A percentile compares a stretch with the other conserved stretches of the same genome.
Evolutionary conservation across 1,140 invertebrate species (phyloP).

Genomic region (Halotydeus destructor): DNA sequence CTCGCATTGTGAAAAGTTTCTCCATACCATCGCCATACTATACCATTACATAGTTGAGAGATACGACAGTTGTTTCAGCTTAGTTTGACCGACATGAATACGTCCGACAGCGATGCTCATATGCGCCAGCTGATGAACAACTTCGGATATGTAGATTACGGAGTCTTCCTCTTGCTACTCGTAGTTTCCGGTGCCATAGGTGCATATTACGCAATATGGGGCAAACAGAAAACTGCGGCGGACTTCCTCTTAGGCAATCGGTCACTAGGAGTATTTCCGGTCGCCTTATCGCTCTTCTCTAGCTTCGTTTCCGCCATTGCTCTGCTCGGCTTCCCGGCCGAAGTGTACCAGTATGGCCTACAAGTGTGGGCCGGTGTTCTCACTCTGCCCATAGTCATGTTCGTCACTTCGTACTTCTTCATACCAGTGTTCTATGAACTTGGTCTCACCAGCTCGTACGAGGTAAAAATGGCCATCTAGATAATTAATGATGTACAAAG

Average conservation of each 20-base stretch:
- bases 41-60: too few relatives aligned
- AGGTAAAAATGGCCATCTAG: too few relatives aligned
- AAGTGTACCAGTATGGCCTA: conserved; percentile 59
- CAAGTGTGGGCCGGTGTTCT: conserved; percentile 32
- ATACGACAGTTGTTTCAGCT: too few relatives aligned
- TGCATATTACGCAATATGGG: conserved; percentile 7
- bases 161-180: conserved; percentile 6
- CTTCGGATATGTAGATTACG: too few relatives aligned
- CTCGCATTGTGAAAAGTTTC: too few relatives aligned
- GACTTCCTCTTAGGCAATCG: conserved; percentile 9
- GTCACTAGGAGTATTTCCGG: conserved; percentile 9
- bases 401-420: conserved; percentile 56
- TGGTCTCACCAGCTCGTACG: conserved; percentile 62
- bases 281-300: conserved; percentile 9
- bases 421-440: conserved; percentile 73
- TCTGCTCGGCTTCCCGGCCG: conserved; percentile 59
- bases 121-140: too few relatives aligned
- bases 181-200: conserved; percentile 6
- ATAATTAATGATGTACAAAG: too few relatives aligned
- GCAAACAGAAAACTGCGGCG: neutral
- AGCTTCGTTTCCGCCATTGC: conserved; percentile 74
- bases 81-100: too few relatives aligned
- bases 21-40: too few relatives aligned
- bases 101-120: too few relatives aligned
- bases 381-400: conserved; percentile 36